These are phyloP conservation scores for Odontocolon sp. DNA, from an alignment of 2,888 invertebrate genomes.

Conservation along the genomic window DNA sequence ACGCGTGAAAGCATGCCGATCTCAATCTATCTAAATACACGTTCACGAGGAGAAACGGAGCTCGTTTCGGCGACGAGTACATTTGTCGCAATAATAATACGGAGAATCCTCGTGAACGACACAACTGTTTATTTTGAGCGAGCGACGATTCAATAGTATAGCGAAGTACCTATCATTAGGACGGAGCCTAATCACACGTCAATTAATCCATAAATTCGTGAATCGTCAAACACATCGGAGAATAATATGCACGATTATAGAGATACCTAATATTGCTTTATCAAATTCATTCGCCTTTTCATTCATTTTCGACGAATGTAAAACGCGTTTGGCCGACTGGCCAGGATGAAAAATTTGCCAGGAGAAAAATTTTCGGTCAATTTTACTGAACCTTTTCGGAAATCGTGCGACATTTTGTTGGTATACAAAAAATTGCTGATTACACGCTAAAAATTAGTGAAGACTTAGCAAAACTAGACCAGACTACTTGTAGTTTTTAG, in stretches of 20 bases:
- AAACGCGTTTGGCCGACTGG: slow-evolving; percentile 17
- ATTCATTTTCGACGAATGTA: slow-evolving; percentile 9
- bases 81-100: background rate
- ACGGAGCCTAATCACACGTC: slow-evolving; percentile 49
- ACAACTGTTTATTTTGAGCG: slow-evolving; percentile 64
- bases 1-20: slow-evolving; percentile 30
- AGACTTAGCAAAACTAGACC: too few relatives aligned
- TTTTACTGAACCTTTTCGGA: too few relatives aligned
- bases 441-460: too few relatives aligned
- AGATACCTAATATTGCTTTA: slow-evolving; percentile 19
- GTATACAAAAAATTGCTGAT: too few relatives aligned
- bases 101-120: slow-evolving; percentile 51
- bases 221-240: slow-evolving; percentile 48
- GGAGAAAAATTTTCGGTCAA: too few relatives aligned
- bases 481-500: too few relatives aligned
- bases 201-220: slow-evolving; percentile 42
- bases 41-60: slow-evolving; percentile 25
- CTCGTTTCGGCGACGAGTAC: background rate
- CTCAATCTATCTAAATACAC: slow-evolving; percentile 35
- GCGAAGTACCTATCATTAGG: slow-evolving; percentile 49
- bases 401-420: too few relatives aligned
- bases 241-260: slow-evolving; percentile 11
- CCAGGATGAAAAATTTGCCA: background rate
- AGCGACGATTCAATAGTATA: slow-evolving; percentile 54
- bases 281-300: slow-evolving; percentile 9